These are phyloP conservation scores for Cryptus viduatorius DNA, from an alignment of 2,888 invertebrate genomes.

Conservation along the genomic window DNA sequence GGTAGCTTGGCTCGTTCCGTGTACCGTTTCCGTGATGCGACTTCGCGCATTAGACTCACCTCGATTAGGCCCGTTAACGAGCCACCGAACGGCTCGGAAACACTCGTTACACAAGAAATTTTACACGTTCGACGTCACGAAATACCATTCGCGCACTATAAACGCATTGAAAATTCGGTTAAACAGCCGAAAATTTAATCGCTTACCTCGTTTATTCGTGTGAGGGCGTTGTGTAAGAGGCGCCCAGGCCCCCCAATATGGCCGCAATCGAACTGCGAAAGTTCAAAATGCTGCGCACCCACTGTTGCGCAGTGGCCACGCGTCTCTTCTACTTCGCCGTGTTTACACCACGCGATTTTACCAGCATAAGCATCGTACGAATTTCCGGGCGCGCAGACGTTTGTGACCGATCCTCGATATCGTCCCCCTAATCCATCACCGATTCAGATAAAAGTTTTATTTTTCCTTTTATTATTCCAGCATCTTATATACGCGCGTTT, in stretches of 20 bases:
- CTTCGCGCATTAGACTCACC: conserved; percentile 59
- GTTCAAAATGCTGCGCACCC: conserved; percentile 81
- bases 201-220: conserved; percentile 85
- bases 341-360: conserved; percentile 73
- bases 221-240: conserved; percentile 87
- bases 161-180: conserved; percentile 66
- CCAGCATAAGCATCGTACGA: conserved; percentile 43
- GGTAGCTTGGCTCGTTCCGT: conserved; percentile 46
- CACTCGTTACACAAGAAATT: conserved; percentile 14
- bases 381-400: conserved; percentile 65
- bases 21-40: conserved; percentile 42
- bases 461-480: background rate
- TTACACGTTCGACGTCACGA: background rate
- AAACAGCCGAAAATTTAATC: conserved; percentile 74
- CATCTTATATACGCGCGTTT: background rate
- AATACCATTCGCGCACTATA: conserved; percentile 45
- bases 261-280: conserved; percentile 78
- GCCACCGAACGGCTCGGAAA: background rate
- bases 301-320: conserved; percentile 75
- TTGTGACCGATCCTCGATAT: conserved; percentile 20
- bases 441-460: background rate
- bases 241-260: conserved; percentile 82
- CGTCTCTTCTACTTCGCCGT: conserved; percentile 67
- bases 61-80: conserved; percentile 30
- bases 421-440: background rate